A percentile compares a stretch with the other conserved stretches of the same genome.
Conservation (phyloP, 1,140 invertebrate species). For the Leptinotarsa texana region DNA sequence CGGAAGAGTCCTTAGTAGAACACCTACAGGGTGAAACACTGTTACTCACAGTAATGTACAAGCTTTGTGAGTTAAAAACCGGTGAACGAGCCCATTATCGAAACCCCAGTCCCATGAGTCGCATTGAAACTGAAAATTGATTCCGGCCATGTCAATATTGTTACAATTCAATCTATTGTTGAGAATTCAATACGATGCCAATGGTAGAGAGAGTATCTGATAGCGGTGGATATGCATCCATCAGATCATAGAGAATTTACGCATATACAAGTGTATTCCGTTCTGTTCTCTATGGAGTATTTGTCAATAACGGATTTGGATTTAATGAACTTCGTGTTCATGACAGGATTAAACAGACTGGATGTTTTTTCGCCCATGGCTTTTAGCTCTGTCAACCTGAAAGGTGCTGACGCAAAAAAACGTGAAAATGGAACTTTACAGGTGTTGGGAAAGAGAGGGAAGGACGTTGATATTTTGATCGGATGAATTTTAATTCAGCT, state of each 20-base stretch:
- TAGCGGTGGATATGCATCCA: neutral
- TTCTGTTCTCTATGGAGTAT: too few species aligned
- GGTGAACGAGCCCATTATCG: neutral
- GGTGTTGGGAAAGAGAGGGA: too few species aligned
- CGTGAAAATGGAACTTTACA: too few species aligned
- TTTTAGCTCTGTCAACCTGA: neutral
- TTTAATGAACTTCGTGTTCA: neutral
- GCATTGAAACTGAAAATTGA: neutral
- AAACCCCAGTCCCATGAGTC: neutral
- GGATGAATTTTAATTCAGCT: too few species aligned
- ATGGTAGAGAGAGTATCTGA: neutral
- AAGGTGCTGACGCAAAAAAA: too few species aligned
- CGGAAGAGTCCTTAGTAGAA: too few species aligned
- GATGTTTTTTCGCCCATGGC: neutral
- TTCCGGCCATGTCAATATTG: neutral
- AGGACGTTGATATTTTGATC: too few species aligned
- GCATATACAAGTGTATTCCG: neutral
- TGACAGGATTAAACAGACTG: neutral
- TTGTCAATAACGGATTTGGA: slow-evolving; percentile 6
- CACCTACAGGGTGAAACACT: too few species aligned
- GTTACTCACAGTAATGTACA: too few species aligned
- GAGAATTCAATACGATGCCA: neutral
- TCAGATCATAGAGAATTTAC: neutral
- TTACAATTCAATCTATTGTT: slow-evolving; percentile 1
- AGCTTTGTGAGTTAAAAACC: too few species aligned